phyloP scores from a whole-genome alignment of 2,113 vertebrate genomes.

The Raja brachyura region DNA sequence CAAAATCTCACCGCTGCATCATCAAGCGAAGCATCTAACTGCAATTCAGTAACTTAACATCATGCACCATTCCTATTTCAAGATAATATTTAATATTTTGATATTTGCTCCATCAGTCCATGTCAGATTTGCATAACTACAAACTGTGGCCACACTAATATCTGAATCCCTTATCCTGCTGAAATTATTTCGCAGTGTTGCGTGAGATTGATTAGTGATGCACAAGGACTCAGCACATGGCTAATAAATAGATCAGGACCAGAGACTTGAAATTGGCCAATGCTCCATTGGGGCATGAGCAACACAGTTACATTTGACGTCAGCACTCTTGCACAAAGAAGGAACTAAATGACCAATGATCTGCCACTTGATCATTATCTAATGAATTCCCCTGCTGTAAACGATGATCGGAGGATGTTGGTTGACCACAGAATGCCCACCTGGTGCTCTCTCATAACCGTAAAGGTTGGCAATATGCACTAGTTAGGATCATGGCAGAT shows the following conservation, averaged over 20 bases:
- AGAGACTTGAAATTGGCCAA: background rate
- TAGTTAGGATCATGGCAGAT: background rate
- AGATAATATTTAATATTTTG: too few species aligned
- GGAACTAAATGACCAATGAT: background rate
- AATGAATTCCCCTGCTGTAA: background rate
- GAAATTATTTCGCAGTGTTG: background rate
- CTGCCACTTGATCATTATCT: background rate
- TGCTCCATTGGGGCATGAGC: background rate
- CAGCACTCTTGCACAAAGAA: background rate
- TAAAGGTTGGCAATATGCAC: background rate
- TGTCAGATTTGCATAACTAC: background rate
- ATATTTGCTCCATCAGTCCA: background rate
- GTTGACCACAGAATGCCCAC: background rate
- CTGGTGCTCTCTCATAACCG: background rate
- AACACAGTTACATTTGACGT: background rate
- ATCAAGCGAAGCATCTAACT: too few species aligned
- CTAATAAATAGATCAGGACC: too few species aligned
- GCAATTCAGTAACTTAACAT: too few species aligned
- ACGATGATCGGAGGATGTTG: background rate
- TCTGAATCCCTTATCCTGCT: background rate
- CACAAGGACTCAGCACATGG: background rate
- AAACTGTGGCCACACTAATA: background rate
- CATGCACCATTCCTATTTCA: background rate
- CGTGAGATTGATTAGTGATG: background rate
- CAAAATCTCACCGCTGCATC: too few species aligned